Conservation (phyloP, 2,888 invertebrate genomes). For the Hybos culiciformis region DNA sequence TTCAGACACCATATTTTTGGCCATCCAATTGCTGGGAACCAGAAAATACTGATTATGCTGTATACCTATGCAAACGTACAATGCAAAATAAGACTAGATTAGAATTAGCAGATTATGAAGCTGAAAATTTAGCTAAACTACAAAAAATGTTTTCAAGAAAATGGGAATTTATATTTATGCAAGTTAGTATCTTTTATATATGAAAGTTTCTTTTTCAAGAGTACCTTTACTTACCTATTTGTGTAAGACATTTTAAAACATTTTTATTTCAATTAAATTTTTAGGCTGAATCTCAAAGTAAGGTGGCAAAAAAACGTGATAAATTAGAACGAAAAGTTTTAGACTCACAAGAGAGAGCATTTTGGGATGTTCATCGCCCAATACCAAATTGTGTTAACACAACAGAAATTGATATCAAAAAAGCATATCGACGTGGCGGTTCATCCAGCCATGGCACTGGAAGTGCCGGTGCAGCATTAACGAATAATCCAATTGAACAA, state of each 20-base stretch:
- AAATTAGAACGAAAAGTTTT: constrained; percentile 94
- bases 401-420: constrained; percentile 95
- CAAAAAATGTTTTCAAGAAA: constrained; percentile 99
- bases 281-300: constrained; percentile 49
- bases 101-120: constrained; percentile 96
- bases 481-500: constrained; percentile 35
- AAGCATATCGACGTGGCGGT: constrained; percentile 56
- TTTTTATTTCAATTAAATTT: not conserved
- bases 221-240: not conserved
- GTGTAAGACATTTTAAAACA: not conserved
- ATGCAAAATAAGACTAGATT: constrained; percentile 99
- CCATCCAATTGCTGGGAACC: constrained; percentile 99
- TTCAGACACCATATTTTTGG: constrained; percentile 99
- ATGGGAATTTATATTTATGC: constrained; percentile 99
- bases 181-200: constrained; percentile 39
- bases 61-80: constrained; percentile 96
- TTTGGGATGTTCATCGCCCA: constrained; percentile 99
- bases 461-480: constrained; percentile 32
- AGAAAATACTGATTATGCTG: constrained; percentile 98
- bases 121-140: constrained; percentile 89
- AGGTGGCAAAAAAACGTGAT: constrained; percentile 96
- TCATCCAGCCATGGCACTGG: constrained; percentile 36
- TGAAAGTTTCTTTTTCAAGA: not conserved
- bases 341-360: constrained; percentile 97
- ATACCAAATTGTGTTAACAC: constrained; percentile 99